Evolutionary conservation across 2,797 vertebrate genomes (phyloP).

Genomic region (Simalia tracyae): DNA sequence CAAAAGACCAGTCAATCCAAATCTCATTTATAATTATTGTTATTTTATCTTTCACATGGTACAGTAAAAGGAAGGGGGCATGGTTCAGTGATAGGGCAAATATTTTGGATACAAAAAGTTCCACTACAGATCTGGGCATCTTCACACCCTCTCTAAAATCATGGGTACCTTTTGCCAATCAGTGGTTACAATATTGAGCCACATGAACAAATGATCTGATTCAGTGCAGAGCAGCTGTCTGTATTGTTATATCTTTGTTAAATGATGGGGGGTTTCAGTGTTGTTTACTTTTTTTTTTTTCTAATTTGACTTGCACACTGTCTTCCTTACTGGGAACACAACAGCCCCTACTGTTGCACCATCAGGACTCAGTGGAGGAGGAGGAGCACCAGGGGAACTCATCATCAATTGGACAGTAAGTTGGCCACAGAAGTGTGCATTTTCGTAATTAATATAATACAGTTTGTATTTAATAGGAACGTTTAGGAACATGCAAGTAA

Average conservation of each 20-base stretch:
- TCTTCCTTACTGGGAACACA: conserved; percentile 12
- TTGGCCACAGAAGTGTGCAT: neutral
- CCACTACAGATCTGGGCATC: neutral
- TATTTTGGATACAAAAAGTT: neutral
- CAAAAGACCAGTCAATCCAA: neutral
- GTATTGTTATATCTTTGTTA: neutral
- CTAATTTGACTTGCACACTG: conserved; percentile 24
- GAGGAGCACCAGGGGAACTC: conserved; percentile 90
- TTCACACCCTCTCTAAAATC: neutral
- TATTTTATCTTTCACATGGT: neutral
- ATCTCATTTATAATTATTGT: neutral
- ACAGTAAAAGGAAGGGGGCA: neutral
- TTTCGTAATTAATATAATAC: neutral
- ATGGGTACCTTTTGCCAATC: neutral
- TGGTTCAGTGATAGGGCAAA: neutral
- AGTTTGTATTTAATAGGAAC: neutral
- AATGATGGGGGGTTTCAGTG: accelerated
- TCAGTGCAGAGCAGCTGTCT: neutral
- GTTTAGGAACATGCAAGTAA: neutral
- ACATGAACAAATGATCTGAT: neutral
- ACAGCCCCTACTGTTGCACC: conserved; percentile 93
- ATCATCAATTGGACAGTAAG: conserved; percentile 94
- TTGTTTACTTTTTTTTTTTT: neutral
- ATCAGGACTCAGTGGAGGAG: conserved; percentile 91
- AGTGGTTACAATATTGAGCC: neutral